Evolutionary conservation across 1,140 invertebrate genomes (phyloP).

Genomic region (Polyergus mexicanus): DNA sequence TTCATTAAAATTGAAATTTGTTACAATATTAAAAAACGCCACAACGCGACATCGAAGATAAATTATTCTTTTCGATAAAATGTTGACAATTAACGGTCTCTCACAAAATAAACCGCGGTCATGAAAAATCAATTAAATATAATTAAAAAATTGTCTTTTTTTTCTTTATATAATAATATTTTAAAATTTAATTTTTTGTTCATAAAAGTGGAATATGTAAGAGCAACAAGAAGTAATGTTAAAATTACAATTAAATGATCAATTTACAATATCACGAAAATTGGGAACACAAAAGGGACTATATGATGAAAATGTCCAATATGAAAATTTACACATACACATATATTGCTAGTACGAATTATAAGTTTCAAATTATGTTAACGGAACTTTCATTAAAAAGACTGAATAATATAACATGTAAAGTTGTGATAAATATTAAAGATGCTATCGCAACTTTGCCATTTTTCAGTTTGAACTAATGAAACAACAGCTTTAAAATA

Average conservation of each 20-base stretch:
- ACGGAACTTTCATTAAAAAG: constrained; percentile 6
- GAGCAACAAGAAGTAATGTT: neutral
- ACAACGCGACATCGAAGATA: neutral
- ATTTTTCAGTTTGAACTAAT: neutral
- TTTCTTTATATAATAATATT: neutral
- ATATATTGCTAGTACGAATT: constrained; percentile 20
- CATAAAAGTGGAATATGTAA: neutral
- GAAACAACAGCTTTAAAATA: neutral
- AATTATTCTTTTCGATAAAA: neutral
- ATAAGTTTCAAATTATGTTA: constrained; percentile 2
- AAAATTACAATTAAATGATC: constrained; percentile 14
- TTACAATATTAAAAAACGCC: neutral
- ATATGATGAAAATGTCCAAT: neutral
- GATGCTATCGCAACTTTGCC: neutral
- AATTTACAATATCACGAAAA: neutral
- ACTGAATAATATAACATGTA: constrained; percentile 26
- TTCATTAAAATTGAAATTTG: neutral
- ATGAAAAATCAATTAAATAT: neutral
- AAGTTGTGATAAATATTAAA: neutral
- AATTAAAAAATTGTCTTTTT: neutral
- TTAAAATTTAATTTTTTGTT: neutral
- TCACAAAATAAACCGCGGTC: neutral
- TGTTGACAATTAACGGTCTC: neutral
- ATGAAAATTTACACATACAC: neutral
- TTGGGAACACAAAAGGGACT: neutral